These are phyloP conservation scores for Drosophila paracracens DNA, from an alignment of 2,888 invertebrate species.

Conservation along the genomic window DNA sequence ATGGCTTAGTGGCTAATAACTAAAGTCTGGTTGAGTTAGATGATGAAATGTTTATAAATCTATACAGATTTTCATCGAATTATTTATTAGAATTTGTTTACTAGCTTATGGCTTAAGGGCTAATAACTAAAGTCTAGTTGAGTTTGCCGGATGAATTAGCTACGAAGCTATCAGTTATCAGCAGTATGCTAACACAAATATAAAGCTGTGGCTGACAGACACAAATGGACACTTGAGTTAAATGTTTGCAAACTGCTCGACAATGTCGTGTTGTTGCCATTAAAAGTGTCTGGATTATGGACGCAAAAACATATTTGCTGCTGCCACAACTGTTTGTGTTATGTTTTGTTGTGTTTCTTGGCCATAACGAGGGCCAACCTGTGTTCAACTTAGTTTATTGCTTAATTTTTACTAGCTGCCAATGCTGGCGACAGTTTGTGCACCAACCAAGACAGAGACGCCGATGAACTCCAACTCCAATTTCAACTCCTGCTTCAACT, in stretches of 20 bases:
- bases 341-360: slow-evolving; percentile 6
- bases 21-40: neutral
- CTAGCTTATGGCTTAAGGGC: neutral
- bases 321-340: slow-evolving; percentile 35
- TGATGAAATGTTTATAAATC: neutral
- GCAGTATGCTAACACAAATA: neutral
- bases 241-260: slow-evolving; percentile 49
- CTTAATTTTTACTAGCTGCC: slow-evolving; percentile 79
- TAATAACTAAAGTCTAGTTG: neutral
- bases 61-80: neutral
- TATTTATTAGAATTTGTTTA: neutral
- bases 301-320: slow-evolving; percentile 48
- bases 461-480: slow-evolving; percentile 34
- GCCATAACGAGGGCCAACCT: slow-evolving; percentile 45
- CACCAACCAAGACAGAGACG: slow-evolving; percentile 22
- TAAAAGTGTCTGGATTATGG: slow-evolving; percentile 59
- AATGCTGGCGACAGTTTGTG: slow-evolving; percentile 73
- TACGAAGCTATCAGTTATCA: slow-evolving; percentile 1
- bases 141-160: neutral
- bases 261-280: slow-evolving; percentile 48
- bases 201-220: slow-evolving; percentile 14
- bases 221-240: slow-evolving; percentile 42
- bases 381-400: slow-evolving; percentile 73
- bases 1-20: neutral
- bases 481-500: slow-evolving; percentile 4